A percentile compares a stretch with the other conserved stretches of the same genome.
These are phyloP conservation scores for Diorhabda carinulata DNA, from an alignment of 1,140 invertebrate genomes.

Conservation along the genomic window DNA sequence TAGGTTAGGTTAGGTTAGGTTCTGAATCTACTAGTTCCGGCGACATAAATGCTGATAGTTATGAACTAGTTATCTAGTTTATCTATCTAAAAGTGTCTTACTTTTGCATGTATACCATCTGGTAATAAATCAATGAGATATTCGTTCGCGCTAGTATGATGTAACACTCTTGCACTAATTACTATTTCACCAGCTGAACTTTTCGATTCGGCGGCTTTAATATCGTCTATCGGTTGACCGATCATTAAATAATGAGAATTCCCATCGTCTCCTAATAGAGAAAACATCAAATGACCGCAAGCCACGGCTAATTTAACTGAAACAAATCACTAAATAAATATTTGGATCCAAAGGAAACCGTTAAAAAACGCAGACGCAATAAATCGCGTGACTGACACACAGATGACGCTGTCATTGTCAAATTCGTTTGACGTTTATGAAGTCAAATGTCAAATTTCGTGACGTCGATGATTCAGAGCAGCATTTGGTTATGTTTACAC, in stretches of 20 bases:
- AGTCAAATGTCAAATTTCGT: too few species aligned
- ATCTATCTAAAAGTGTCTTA: neutral
- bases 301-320: conserved; percentile 57
- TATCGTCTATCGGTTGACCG: conserved; percentile 60
- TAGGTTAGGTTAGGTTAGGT: too few species aligned
- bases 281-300: conserved; percentile 56
- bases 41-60: too few species aligned
- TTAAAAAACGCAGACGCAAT: too few species aligned
- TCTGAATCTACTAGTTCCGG: too few species aligned
- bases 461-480: too few species aligned
- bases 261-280: conserved; percentile 53
- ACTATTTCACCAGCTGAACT: conserved; percentile 53
- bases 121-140: conserved; percentile 39
- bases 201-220: conserved; percentile 52
- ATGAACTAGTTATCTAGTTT: too few species aligned
- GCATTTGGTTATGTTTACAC: too few species aligned
- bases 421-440: too few species aligned
- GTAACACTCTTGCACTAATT: conserved; percentile 51
- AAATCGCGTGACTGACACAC: too few species aligned
- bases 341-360: neutral
- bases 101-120: conserved; percentile 48
- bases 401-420: too few species aligned
- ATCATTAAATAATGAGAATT: conserved; percentile 57
- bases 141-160: conserved; percentile 47
- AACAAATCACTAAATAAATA: conserved; percentile 45